These are phyloP conservation scores for Melitaea cinxia DNA, from an alignment of 1,140 invertebrate species.

Conservation along the genomic window DNA sequence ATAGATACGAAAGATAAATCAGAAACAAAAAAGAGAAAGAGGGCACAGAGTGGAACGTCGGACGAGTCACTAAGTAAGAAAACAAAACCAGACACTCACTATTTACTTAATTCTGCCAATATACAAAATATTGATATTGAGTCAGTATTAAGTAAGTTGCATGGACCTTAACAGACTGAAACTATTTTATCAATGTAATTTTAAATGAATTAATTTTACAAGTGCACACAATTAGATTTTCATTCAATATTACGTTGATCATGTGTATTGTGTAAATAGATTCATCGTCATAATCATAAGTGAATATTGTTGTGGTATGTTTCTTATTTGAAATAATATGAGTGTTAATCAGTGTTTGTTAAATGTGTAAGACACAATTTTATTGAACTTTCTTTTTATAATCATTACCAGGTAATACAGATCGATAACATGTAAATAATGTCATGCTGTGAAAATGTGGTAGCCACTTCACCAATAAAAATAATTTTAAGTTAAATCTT, in stretches of 20 bases:
- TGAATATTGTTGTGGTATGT: conserved; percentile 12
- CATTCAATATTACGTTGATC: conserved; percentile 31
- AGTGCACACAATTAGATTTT: conserved; percentile 13
- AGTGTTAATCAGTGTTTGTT: conserved; percentile 1
- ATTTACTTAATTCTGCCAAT: conserved; percentile 62
- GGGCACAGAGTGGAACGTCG: conserved; percentile 46
- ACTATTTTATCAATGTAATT: conserved; percentile 8
- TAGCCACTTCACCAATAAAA: not conserved
- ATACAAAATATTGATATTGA: conserved; percentile 78
- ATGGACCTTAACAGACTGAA: conserved; percentile 49
- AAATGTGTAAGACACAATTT: conserved; percentile 6
- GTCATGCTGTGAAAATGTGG: not conserved
- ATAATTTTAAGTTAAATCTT: too few relatives aligned
- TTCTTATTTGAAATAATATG: not conserved
- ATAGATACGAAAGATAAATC: conserved; percentile 55
- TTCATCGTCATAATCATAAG: conserved; percentile 4
- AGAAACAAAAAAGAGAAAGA: conserved; percentile 64
- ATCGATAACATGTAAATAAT: too few relatives aligned
- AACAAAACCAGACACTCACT: conserved; percentile 59
- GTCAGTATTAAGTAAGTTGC: conserved; percentile 69
- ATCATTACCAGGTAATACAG: not conserved
- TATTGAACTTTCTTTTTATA: not conserved
- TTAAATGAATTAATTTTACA: not conserved
- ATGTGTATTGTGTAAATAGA: conserved; percentile 33
- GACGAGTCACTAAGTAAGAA: conserved; percentile 61